Percentiles rank a stretch among this genome's conserved stretches.
phyloP scores from a whole-genome alignment of 2,888 invertebrate genomes.

The Andrena haemorrhoa region DNA sequence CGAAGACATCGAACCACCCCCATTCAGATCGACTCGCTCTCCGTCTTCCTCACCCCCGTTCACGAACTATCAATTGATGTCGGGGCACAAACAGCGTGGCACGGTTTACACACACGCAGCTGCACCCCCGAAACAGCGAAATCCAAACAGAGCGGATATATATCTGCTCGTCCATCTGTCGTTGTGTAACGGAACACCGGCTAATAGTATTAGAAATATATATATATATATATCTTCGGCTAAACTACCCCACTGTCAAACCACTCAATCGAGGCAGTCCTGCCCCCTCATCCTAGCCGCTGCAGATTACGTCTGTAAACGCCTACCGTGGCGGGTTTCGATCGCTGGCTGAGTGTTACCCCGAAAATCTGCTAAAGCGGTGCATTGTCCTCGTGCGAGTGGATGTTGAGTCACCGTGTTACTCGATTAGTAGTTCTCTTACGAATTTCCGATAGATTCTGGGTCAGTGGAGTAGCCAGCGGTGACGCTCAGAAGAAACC shows the following conservation, averaged over 20 bases:
- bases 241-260: slow-evolving; percentile 69
- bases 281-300: slow-evolving; percentile 42
- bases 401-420: slow-evolving; percentile 34
- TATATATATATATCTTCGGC: slow-evolving; percentile 62
- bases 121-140: slow-evolving; percentile 72
- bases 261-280: slow-evolving; percentile 71
- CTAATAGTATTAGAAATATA: slow-evolving; percentile 84
- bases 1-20: slow-evolving; percentile 14
- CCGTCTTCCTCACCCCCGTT: slow-evolving; percentile 67
- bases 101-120: slow-evolving; percentile 72
- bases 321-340: slow-evolving; percentile 50
- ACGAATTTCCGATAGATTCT: slow-evolving; percentile 16
- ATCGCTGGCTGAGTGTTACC: slow-evolving; percentile 56
- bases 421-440: slow-evolving; percentile 6
- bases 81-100: slow-evolving; percentile 68
- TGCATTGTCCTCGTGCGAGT: slow-evolving; percentile 35
- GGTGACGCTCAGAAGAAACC: background rate
- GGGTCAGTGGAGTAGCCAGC: background rate
- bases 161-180: slow-evolving; percentile 83
- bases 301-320: slow-evolving; percentile 72
- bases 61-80: slow-evolving; percentile 82
- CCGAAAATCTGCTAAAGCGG: slow-evolving; percentile 66
- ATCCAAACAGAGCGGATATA: slow-evolving; percentile 79
- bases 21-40: slow-evolving; percentile 6
- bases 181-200: slow-evolving; percentile 84